Percentiles rank a stretch among this genome's conserved stretches.
phyloP scores from a whole-genome alignment of 1,140 invertebrate species.

The Berghia stephanieae region DNA sequence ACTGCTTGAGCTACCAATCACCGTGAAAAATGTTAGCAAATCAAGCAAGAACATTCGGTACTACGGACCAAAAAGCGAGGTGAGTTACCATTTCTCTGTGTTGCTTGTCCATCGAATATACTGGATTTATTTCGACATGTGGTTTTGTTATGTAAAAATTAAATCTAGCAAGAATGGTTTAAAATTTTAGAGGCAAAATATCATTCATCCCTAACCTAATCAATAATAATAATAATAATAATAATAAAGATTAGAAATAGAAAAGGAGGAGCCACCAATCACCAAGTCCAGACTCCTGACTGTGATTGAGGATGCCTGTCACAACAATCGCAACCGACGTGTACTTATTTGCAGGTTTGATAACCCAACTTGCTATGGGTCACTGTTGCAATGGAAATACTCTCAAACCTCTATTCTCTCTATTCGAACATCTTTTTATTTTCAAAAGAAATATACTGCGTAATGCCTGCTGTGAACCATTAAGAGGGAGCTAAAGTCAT shows the following conservation, averaged over 20 bases:
- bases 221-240: constrained; percentile 6
- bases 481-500: too few species aligned
- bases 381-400: too few species aligned
- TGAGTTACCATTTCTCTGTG: constrained; percentile 34
- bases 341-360: too few species aligned
- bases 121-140: not conserved
- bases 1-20: constrained; percentile 53
- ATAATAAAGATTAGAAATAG: not conserved
- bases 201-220: not conserved
- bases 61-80: constrained; percentile 62
- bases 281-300: too few species aligned
- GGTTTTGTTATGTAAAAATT: not conserved
- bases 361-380: too few species aligned
- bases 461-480: too few species aligned
- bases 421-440: too few species aligned
- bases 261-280: too few species aligned
- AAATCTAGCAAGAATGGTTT: not conserved
- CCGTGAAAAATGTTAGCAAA: constrained; percentile 63
- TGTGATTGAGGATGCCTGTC: too few species aligned
- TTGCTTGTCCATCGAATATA: not conserved
- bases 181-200: not conserved
- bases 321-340: too few species aligned
- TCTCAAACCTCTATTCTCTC: too few species aligned
- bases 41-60: constrained; percentile 59
- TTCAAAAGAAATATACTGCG: too few species aligned